Base-by-base conservation (phyloP, 2,888 invertebrate species). In the Apotomis turbidana region DNA sequence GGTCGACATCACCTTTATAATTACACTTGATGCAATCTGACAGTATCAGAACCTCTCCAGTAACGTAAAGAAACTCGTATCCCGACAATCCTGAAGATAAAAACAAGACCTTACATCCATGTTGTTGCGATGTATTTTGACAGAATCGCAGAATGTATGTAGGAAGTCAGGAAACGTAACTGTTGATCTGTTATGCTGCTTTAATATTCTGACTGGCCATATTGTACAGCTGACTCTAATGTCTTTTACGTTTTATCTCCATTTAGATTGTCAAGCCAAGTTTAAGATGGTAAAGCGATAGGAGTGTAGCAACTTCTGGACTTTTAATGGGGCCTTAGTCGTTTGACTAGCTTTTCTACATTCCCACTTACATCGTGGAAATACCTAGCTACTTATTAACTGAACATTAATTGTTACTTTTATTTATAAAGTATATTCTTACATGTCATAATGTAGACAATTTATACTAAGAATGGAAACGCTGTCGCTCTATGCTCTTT, bases 21-120 rank as follows among this genome's bases (percentile, higher is more conserved):
- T 70, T 69, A 62, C 38, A 59, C 59, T 66, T 70, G 36, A 70
- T 70, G 54, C 12, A 58, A 64, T 59, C 70, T 64, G 70, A 70
- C 59, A 60, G 13, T 66, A 66, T 70, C 70, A 58, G 13, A n/a
- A 58, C 58, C 59, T 70, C 70, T 60, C 13, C 12, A 57, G 46
- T 55, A 46, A 66, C 36, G 46, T 57, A 44, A 46, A 46, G 8
- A 15, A 46, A 15, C 59, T 13, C 12, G 41, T 41, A 59, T 59
- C 59, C 41, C 4, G 5, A 4, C 6, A 9, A 13, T 44, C 13
- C 59, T 44, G 59, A 9, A 44, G 41, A 15, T 46, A 12, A 15
- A 46, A 46, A 46, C n/a, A 55, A n/a, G 57, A 66, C 55, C 41
- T 12, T 66, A 46, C 27, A 3, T 46, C 27, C 46, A 36, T 46